phyloP scores from a whole-genome alignment of 2,888 invertebrate species.

The Eristalis arbustorum region DNA sequence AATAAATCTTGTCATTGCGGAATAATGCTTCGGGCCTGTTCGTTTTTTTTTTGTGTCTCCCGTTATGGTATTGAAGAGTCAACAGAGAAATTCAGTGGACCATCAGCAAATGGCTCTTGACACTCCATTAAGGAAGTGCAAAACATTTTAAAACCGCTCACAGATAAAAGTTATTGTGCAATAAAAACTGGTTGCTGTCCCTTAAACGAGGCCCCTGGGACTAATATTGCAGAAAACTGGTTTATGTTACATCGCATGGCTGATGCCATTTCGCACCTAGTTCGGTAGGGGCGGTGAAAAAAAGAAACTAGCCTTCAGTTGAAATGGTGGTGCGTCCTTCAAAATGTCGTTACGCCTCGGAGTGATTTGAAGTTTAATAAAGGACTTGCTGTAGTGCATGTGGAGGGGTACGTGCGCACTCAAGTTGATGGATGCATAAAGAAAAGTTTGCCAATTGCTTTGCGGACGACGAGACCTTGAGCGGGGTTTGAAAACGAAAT shows the following conservation, averaged over 20 bases:
- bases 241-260: conserved; percentile 40
- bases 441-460: background rate
- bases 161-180: conserved; percentile 59
- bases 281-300: background rate
- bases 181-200: conserved; percentile 46
- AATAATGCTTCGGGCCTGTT: background rate
- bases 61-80: conserved; percentile 19
- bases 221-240: conserved; percentile 44
- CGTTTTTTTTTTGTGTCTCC: background rate
- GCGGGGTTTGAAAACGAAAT: background rate
- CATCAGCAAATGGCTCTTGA: conserved; percentile 50
- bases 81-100: conserved; percentile 19
- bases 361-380: background rate
- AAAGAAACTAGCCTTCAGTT: background rate
- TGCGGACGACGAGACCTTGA: background rate
- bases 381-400: background rate
- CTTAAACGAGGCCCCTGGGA: conserved; percentile 50
- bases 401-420: background rate
- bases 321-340: background rate
- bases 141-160: conserved; percentile 48
- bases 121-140: conserved; percentile 57
- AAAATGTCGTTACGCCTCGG: background rate
- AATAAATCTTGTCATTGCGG: conserved; percentile 6
- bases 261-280: conserved; percentile 31
- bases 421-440: background rate